These are phyloP conservation scores for Reinhardtius hippoglossoides DNA, from an alignment of 2,113 vertebrate species.

Conservation along the genomic window DNA sequence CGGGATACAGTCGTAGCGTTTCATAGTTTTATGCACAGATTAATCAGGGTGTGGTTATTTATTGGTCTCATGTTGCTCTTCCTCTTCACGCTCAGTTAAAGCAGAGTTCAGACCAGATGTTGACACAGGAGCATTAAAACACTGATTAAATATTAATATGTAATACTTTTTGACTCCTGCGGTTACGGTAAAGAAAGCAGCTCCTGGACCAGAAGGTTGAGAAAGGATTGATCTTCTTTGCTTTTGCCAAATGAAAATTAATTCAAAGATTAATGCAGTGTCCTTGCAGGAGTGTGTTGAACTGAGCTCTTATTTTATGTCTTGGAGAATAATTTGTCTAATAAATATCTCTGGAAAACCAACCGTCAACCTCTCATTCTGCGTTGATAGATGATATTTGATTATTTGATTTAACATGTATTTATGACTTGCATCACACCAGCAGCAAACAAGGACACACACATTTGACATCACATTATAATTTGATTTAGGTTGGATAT, in stretches of 20 bases:
- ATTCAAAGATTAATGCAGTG: not conserved
- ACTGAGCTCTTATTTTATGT: not conserved
- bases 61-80: not conserved
- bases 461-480: too few species aligned
- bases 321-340: slow-evolving; percentile 10
- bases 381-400: too few species aligned
- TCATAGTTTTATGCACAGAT: not conserved
- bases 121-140: not conserved
- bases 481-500: too few species aligned
- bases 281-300: not conserved
- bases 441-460: too few species aligned
- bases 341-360: slow-evolving; percentile 14
- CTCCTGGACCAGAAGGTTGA: too few species aligned
- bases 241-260: too few species aligned
- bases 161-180: too few species aligned
- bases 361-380: too few species aligned
- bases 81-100: not conserved
- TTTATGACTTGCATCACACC: too few species aligned
- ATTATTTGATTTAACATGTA: too few species aligned
- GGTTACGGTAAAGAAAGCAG: too few species aligned
- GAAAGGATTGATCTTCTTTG: not conserved
- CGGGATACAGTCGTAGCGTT: not conserved
- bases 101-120: not conserved
- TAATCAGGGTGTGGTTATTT: not conserved
- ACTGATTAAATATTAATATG: not conserved